Evolutionary conservation across 2,797 vertebrate species (phyloP).

Genomic region (Microctenopoma steveboyesi): DNA sequence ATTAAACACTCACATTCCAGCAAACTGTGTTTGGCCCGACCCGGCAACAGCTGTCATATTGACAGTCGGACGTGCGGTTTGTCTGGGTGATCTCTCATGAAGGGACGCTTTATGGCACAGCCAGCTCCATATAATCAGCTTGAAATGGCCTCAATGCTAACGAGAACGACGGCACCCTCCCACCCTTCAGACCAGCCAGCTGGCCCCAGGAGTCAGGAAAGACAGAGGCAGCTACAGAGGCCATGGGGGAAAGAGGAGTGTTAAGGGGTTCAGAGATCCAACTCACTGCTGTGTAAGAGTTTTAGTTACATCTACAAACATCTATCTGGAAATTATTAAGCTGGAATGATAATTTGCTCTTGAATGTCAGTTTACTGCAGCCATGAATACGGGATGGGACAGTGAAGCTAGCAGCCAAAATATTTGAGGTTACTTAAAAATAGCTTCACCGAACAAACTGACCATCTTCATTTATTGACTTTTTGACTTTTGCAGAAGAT

Average conservation of each 20-base stretch:
- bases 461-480: constrained; percentile 4
- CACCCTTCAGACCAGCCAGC: constrained; percentile 44
- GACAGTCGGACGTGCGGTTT: constrained; percentile 73
- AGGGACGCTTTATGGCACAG: constrained; percentile 75
- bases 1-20: constrained; percentile 81
- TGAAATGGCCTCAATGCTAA: constrained; percentile 71
- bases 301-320: constrained; percentile 15
- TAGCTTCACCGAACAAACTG: constrained; percentile 4
- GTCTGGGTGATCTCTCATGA: constrained; percentile 71
- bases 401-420: constrained; percentile 31
- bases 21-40: constrained; percentile 59
- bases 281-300: constrained; percentile 2
- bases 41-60: constrained; percentile 78
- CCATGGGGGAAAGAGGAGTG: constrained; percentile 45
- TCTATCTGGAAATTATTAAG: constrained; percentile 33
- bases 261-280: constrained; percentile 11
- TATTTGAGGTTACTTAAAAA: constrained; percentile 38
- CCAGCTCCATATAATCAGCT: constrained; percentile 76
- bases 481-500: not conserved
- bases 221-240: constrained; percentile 48
- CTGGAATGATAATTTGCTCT: constrained; percentile 15
- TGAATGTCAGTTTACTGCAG: constrained; percentile 3
- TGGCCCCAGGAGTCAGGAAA: constrained; percentile 68
- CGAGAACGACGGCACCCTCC: constrained; percentile 61
- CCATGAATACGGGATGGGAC: constrained; percentile 6